phyloP scores from a whole-genome alignment of 2,797 vertebrate genomes.

The Ambastaia sidthimunki region DNA sequence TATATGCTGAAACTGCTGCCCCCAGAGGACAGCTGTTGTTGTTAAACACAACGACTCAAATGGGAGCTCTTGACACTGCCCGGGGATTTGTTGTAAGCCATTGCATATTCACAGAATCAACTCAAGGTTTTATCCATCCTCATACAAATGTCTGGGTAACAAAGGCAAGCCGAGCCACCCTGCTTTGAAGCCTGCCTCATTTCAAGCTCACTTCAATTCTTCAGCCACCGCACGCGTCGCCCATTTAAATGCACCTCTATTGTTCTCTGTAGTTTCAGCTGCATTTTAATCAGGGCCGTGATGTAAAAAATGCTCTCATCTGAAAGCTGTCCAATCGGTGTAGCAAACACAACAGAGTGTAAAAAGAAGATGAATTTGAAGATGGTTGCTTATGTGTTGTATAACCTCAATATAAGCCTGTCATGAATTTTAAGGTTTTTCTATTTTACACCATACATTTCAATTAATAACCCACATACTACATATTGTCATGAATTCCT shows the following conservation, averaged over 20 bases:
- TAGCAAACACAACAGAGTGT: conserved; percentile 38
- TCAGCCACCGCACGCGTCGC: conserved; percentile 35
- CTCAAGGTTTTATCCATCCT: conserved; percentile 47
- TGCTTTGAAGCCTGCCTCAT: conserved; percentile 47
- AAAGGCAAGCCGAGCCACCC: conserved; percentile 23
- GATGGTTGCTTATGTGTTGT: conserved; percentile 5
- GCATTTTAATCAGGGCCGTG: conserved; percentile 37
- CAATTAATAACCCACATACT: not conserved
- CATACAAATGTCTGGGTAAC: conserved; percentile 32
- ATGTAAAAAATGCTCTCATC: conserved; percentile 40
- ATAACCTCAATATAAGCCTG: conserved; percentile 22
- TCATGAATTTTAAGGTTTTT: conserved; percentile 29
- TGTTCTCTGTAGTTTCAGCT: conserved; percentile 23
- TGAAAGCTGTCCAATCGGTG: conserved; percentile 40
- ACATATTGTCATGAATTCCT: not conserved
- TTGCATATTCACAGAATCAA: conserved; percentile 52
- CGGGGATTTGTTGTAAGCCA: conserved; percentile 49
- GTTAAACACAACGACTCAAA: conserved; percentile 45
- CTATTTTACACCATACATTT: not conserved
- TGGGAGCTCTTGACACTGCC: conserved; percentile 47
- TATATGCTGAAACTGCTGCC: conserved; percentile 32
- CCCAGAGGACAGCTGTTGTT: conserved; percentile 22
- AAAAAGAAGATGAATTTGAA: conserved; percentile 14
- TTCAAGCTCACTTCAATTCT: conserved; percentile 32
- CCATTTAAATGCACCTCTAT: conserved; percentile 45